A percentile compares a stretch with the other conserved stretches of the same genome.
phyloP scores from a whole-genome alignment of 2,888 invertebrate species.

The Ephialtes manifestator region DNA sequence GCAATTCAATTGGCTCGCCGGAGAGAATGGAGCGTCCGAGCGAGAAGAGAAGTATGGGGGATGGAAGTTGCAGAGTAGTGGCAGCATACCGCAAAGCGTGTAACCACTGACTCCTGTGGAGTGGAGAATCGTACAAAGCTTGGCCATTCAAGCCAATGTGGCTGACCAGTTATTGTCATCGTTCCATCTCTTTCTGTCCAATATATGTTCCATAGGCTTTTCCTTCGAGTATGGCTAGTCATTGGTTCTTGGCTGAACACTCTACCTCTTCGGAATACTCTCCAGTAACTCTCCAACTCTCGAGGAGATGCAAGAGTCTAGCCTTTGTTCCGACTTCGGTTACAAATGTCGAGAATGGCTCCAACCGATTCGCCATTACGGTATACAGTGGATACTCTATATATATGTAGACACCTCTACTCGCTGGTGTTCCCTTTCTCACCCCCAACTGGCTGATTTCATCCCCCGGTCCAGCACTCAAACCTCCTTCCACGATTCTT shows the following conservation, averaged over 20 bases:
- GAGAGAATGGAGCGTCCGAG: constrained; percentile 55
- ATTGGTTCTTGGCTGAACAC: background rate
- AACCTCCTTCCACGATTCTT: constrained; percentile 28
- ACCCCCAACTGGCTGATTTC: constrained; percentile 42
- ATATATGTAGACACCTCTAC: constrained; percentile 32
- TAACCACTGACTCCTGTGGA: constrained; percentile 38
- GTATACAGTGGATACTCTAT: constrained; percentile 11
- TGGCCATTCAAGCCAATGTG: background rate
- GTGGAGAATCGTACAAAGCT: background rate
- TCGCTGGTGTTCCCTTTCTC: constrained; percentile 39
- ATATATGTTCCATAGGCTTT: background rate
- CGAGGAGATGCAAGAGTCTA: constrained; percentile 24
- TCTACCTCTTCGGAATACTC: background rate
- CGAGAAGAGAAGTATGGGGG: constrained; percentile 37
- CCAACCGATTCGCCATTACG: constrained; percentile 64
- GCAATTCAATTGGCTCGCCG: constrained; percentile 76
- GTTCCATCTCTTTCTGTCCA: background rate
- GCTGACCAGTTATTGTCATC: constrained; percentile 22
- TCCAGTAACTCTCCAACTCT: constrained; percentile 45
- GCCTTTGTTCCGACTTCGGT: constrained; percentile 81
- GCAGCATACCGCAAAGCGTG: constrained; percentile 60
- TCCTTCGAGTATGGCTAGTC: background rate
- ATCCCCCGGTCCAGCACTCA: constrained; percentile 49
- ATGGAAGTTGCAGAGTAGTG: constrained; percentile 25
- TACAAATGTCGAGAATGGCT: constrained; percentile 79